phyloP scores from a whole-genome alignment of 1,140 invertebrate species.

The Ectropis grisescens region DNA sequence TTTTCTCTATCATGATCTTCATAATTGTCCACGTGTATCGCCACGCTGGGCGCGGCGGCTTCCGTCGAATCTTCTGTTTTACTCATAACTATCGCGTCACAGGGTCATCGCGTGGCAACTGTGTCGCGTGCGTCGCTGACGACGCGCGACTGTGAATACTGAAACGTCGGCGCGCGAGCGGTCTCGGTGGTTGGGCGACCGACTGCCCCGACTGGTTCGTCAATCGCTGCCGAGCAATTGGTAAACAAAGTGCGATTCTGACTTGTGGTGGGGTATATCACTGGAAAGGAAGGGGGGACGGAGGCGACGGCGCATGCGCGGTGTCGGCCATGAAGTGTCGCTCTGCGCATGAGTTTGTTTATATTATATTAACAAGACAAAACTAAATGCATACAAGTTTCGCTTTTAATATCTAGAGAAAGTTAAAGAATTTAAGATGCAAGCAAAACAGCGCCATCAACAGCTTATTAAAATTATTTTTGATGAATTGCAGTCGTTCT shows the following conservation, averaged over 20 bases:
- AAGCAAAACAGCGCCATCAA: too few species aligned
- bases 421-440: too few species aligned
- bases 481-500: too few species aligned
- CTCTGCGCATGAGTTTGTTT: conserved; percentile 35
- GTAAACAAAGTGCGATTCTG: conserved; percentile 60
- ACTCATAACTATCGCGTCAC: conserved; percentile 60
- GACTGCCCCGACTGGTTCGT: conserved; percentile 42
- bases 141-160: conserved; percentile 46
- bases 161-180: conserved; percentile 32
- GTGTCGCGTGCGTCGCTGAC: conserved; percentile 45
- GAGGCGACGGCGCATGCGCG: conserved; percentile 19
- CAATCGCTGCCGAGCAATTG: conserved; percentile 62
- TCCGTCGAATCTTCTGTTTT: conserved; percentile 49
- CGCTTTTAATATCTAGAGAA: too few species aligned
- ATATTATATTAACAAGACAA: too few species aligned
- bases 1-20: conserved; percentile 40
- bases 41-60: conserved; percentile 46
- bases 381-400: too few species aligned
- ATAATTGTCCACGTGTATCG: conserved; percentile 50
- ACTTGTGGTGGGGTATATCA: conserved; percentile 29
- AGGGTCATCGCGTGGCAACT: conserved; percentile 54
- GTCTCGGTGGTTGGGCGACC: conserved; percentile 46
- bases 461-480: too few species aligned
- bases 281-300: conserved; percentile 13
- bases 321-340: conserved; percentile 25